Base-by-base conservation (phyloP, 2,113 vertebrate genomes). In the Fregata magnificens region DNA sequence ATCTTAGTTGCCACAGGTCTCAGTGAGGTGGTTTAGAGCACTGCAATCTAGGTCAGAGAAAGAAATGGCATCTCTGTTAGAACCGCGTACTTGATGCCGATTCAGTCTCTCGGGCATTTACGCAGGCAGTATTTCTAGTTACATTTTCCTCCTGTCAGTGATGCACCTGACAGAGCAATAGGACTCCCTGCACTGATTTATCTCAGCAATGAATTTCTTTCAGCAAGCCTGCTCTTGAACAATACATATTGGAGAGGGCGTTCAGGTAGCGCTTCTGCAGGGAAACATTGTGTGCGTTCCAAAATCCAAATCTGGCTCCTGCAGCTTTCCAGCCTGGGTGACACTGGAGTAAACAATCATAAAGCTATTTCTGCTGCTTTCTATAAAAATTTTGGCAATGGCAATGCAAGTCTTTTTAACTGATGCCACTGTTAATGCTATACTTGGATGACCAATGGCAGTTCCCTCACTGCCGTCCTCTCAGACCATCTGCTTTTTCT, bases 71-170 rank as follows among this genome's bases (percentile, higher is more conserved):
- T 31, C 50, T 85, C 45, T 22, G 16, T 58, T 34, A 55, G 22
- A 32, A 61, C 16, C 36, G 29, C 0, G 24, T 32, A 29, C 20
- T 29, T 0, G 0, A 49, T 6, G 16, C 31, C 0, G 0, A 62
- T 29, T 74, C 44, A 34, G 1, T 13, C 61, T 94, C 73, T 38
- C 3, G 2, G 22, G 34, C 10, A 2, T 50, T 67, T 9, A 50
- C 0, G 4, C 4, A 50, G n/a, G 44, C 49, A 44, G 28, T 21
- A 47, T 29, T 82, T 72, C 58, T 28, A 80, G 49, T 49, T 44
- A 65, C 2, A 16, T 31, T 55, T 52, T 21, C 50, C 70, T 91
- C 28, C 24, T 55, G 28, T 42, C 74, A 65, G 49, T 3, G 4
- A 40, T 13, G 18, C 42, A 70, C 17, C 55, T 25, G 31, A 56